Percentiles rank a stretch among this genome's conserved stretches.
Conservation (phyloP, 2,797 vertebrate species). For the Crypturellus tataupa region DNA sequence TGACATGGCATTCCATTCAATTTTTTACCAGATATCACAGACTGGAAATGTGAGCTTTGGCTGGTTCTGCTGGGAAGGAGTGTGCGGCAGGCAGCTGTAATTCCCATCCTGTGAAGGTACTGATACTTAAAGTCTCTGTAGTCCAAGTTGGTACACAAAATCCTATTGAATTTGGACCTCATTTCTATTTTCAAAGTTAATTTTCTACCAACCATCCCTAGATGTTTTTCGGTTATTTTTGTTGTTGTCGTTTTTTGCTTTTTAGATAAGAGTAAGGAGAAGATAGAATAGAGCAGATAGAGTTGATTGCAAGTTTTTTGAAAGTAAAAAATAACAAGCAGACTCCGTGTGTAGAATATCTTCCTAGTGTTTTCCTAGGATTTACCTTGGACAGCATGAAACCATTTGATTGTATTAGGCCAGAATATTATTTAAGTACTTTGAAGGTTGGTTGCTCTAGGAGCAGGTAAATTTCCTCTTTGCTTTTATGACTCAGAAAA, state of each 20-base stretch:
- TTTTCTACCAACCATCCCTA: slow-evolving; percentile 22
- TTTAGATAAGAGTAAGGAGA: background rate
- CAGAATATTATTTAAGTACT: background rate
- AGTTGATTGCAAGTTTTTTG: background rate
- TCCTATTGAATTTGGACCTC: slow-evolving; percentile 44
- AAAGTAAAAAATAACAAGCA: background rate
- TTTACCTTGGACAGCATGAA: background rate
- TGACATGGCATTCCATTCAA: slow-evolving; percentile 75
- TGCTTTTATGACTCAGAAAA: background rate
- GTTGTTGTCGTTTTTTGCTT: background rate
- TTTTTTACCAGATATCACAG: slow-evolving; percentile 77
- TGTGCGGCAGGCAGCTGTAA: slow-evolving; percentile 74
- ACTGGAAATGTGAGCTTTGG: slow-evolving; percentile 75
- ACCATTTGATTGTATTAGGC: background rate
- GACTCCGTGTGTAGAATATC: background rate
- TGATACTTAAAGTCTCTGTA: slow-evolving; percentile 72
- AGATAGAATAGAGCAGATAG: background rate
- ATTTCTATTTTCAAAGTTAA: background rate
- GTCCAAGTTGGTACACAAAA: slow-evolving; percentile 58
- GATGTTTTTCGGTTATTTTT: background rate
- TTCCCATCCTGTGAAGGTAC: slow-evolving; percentile 71
- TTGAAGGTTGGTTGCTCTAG: background rate
- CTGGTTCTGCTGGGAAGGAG: slow-evolving; percentile 73
- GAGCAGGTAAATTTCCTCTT: background rate
- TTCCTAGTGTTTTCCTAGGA: background rate